Evolutionary conservation across 2,888 invertebrate species (phyloP), one percentile per base, ranked within the genome.

Genomic region (Acrobasis consociella): DNA sequence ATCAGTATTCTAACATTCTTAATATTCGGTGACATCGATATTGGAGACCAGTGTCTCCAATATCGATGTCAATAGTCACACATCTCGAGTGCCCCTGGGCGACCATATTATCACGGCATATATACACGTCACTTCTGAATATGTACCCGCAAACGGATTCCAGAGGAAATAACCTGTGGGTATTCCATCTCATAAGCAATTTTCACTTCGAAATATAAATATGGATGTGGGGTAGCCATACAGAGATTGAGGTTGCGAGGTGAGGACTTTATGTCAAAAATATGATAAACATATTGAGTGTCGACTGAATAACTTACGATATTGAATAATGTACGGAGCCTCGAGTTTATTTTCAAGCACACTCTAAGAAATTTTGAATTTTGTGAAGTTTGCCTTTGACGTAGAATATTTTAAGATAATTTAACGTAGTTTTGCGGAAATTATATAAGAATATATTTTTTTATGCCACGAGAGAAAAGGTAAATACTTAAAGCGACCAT

Each of bases 101-200:
- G 5, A 5, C 7, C 7, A 31, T 31, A 7, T 31, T 31, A 31
- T 31, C 8, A 7, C 31, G 31, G 5, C 42, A 42, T 5, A 1
- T 11, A n/a, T 46, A 1, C n/a, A 46, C 46, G 7, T n/a, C 46
- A 46, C 5, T 7, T 10, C 13, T 46, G 7, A n/a, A n/a, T 51
- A 50, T 38, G 38, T 49, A 17, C 31, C 31, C 13, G 50, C 49
- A 50, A 59, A 59, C 50, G 49, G 16, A 59, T 49, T 49, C 49
- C 50, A 16, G 37, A 50, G 59, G n/a, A 59, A 59, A 59, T 59
- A 58, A 59, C 59, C 49, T 59, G 59, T 59, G 50, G 59, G 59
- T 59, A 50, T 50, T 31, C 58, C 46, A 31, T 49, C 49, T 58
- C 49, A 58, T 49, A 16, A 49, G 58, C 31, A 22, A 58, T 42